Percentiles rank a stretch among this genome's conserved stretches.
Conservation (phyloP, 2,113 vertebrate species). For the Madoqua kirkii region DNA sequence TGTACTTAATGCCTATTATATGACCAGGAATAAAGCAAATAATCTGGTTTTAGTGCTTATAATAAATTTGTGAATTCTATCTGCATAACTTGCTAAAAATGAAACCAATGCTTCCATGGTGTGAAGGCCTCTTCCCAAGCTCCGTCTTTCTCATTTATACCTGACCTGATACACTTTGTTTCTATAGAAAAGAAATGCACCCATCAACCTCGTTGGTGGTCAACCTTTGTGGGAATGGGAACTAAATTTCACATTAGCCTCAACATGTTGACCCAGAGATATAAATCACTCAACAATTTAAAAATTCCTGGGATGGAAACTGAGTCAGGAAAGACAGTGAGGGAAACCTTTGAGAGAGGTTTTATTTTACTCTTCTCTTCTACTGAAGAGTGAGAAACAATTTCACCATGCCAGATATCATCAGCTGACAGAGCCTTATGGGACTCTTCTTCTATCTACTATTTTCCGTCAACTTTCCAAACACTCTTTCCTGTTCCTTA, state of each 20-base stretch:
- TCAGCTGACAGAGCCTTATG: background rate
- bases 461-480: background rate
- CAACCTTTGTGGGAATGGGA: background rate
- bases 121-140: background rate
- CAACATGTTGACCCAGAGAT: background rate
- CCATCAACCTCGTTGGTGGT: background rate
- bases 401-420: background rate
- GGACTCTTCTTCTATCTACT: background rate
- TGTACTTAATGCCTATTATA: background rate
- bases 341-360: background rate
- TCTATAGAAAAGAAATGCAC: background rate
- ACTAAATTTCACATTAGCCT: background rate
- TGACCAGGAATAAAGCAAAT: background rate
- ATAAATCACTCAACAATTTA: background rate
- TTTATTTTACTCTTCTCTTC: background rate
- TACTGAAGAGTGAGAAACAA: background rate
- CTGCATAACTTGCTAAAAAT: background rate
- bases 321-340: background rate
- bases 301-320: background rate
- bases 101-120: background rate
- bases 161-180: background rate
- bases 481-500: background rate
- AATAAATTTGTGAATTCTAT: background rate
- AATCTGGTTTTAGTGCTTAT: background rate
- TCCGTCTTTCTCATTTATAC: background rate